Base-by-base conservation (phyloP, 2,888 invertebrate species). In the Athetis lepigone region DNA sequence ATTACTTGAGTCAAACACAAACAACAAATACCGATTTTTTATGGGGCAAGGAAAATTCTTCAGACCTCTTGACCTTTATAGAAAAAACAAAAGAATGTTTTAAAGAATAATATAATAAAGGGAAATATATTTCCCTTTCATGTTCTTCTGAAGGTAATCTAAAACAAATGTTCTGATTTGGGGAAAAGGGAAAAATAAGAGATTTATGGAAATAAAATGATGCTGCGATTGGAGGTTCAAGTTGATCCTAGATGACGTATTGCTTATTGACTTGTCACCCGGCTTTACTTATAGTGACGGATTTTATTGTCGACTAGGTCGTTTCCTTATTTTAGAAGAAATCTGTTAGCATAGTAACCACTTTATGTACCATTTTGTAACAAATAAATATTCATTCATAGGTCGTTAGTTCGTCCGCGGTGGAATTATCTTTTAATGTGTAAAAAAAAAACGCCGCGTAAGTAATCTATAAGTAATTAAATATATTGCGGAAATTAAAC, bases 181-280 rank as follows among this genome's bases (percentile, higher is more conserved):
- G 25, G 6, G 16, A 61, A 71, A 66, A 66, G 18, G 37, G 29
- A 42, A 33, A 4, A 42, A 64, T 29, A 43, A n/a, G 18, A 42
- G 45, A 73, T 67, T 67, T 67, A 59, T 39, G 54, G 50, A 33
- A 21, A 37, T 23, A 29, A 52, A 55, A 39, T 33, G 45, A 42
- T 37, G 50, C 18, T 6, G 16, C 21, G 29, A 51, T 25, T n/a
- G 52, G 29, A 25, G 67, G 16, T 6, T n/a, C 13, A 1, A 27
- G 58, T 29, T 42, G 67, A 70, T 67, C 54, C 54, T 4, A 0
- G 8, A n/a, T 46, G 36, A 59, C 37, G 46, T 39, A 67, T 51
- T 47, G 37, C 45, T 67, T 67, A 59, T 59, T 73, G 52, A 52
- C 42, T 33, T 33, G 39, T 3, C 29, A n/a, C n/a, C 3, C 6